Base-by-base conservation (phyloP, 1,140 invertebrate genomes). In the Scaptomyza pallida region DNA sequence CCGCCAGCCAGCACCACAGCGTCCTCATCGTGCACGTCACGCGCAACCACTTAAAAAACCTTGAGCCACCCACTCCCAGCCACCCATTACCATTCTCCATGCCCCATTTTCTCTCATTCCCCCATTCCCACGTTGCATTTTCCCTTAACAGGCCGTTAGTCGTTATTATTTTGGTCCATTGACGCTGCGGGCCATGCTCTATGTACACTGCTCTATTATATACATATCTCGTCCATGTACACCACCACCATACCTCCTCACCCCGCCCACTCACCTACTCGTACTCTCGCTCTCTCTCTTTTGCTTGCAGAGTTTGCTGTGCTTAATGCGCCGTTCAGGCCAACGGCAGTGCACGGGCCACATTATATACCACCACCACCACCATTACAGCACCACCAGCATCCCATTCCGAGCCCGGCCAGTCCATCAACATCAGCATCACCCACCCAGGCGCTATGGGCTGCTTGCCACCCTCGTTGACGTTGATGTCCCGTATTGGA, bases 161-260 rank as follows among this genome's bases (percentile, higher is more conserved):
- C 83, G 82, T 82, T 85, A 90, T 90, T 90, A 90, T 90, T 90
- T 90, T 90, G 89, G 89, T 90, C 89, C 89, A 90, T 90, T 90
- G 89, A 90, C 85, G 89, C 85, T 83, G 83, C 83, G 83, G 82
- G 82, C 82, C 75, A 88, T 76, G 33, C 43, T 35, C 62, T 72
- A 72, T 72, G 35, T 74, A 72, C 70, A 62, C 68, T 43, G 47
- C 6, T 9, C 5, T 5, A 26, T 30, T 40, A 48, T 35, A 47
- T 56, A 62, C 21, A 55, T 57, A 62, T 6, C 37, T 17, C 16
- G 63, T 6, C 37, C 33, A 48, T 57, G 16, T 51, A 52, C 19
- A 50, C 12, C n/a, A 15, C 1, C 16, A 6, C 12, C 16, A 44
- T 15, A 48, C 8, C 9, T 9, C 2, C 10, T 12, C 17, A n/a